Conservation (phyloP, 2,888 invertebrate species). For the Leptura quadrifasciata region DNA sequence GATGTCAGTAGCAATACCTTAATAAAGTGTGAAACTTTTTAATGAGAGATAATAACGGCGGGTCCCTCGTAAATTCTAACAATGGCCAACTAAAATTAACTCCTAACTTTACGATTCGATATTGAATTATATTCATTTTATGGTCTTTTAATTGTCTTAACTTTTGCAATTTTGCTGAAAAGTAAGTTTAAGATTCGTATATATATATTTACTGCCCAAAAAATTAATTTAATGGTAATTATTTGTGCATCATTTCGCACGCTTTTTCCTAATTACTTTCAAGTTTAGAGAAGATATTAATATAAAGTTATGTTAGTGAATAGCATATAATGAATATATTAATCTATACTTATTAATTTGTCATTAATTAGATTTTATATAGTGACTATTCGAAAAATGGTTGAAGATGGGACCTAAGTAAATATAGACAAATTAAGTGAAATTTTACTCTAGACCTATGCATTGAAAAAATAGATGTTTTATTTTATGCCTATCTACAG, state of each 20-base stretch:
- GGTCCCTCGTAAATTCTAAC: slow-evolving; percentile 60
- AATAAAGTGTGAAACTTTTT: slow-evolving; percentile 63
- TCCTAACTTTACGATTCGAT: slow-evolving; percentile 62
- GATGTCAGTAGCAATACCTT: slow-evolving; percentile 61
- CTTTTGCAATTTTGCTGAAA: slow-evolving; percentile 23
- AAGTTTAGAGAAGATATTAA: too few relatives aligned
- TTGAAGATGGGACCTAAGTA: too few relatives aligned
- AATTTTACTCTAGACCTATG: too few relatives aligned
- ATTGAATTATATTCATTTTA: slow-evolving; percentile 60
- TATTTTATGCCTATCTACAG: too few relatives aligned
- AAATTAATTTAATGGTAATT: not conserved
- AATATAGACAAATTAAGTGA: too few relatives aligned
- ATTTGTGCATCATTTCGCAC: not conserved
- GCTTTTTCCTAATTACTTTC: too few relatives aligned
- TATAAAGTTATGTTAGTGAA: too few relatives aligned
- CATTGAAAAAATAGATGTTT: too few relatives aligned
- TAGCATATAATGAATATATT: too few relatives aligned
- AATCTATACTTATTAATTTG: too few relatives aligned
- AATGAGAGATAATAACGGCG: slow-evolving; percentile 63
- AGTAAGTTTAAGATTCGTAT: slow-evolving; percentile 16
- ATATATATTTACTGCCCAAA: not conserved
- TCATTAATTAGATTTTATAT: too few relatives aligned
- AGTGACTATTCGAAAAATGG: too few relatives aligned
- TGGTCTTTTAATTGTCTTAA: slow-evolving; percentile 55
- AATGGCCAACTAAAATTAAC: slow-evolving; percentile 57